phyloP scores from a whole-genome alignment of 2,888 invertebrate genomes.

The Lymantria dispar region DNA sequence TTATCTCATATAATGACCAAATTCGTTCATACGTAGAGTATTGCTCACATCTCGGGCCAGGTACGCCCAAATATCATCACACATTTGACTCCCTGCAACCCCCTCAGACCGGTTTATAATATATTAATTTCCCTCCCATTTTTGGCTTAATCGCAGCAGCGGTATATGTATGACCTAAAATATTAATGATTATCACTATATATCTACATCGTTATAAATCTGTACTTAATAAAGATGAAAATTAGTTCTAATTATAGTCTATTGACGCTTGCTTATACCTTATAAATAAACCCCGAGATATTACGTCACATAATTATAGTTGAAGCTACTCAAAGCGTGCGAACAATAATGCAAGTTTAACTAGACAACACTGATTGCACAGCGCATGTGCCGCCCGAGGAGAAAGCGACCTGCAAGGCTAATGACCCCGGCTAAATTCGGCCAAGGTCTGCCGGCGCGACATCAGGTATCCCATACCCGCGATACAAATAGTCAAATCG shows the following conservation, averaged over 20 bases:
- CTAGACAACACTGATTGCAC: slow-evolving; percentile 46
- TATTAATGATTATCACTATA: too few species aligned
- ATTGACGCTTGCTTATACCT: neutral
- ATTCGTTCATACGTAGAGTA: too few species aligned
- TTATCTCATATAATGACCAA: too few species aligned
- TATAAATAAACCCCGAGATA: slow-evolving; percentile 4
- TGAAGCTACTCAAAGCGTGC: slow-evolving; percentile 20
- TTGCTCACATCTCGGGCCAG: too few species aligned
- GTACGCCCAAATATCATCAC: too few species aligned
- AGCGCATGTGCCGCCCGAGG: slow-evolving; percentile 53
- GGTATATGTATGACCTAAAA: too few species aligned
- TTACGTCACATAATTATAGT: slow-evolving; percentile 25
- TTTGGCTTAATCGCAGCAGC: too few species aligned
- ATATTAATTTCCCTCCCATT: too few species aligned
- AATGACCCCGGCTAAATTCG: slow-evolving; percentile 68
- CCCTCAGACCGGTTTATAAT: too few species aligned
- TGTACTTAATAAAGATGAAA: too few species aligned
- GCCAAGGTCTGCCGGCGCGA: slow-evolving; percentile 67
- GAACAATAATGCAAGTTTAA: slow-evolving; percentile 32
- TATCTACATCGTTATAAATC: too few species aligned
- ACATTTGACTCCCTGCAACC: too few species aligned
- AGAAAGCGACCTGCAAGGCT: slow-evolving; percentile 70
- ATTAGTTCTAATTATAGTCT: neutral
- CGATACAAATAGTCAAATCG: slow-evolving; percentile 20
- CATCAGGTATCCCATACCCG: slow-evolving; percentile 36